A percentile compares a stretch with the other conserved stretches of the same genome.
Evolutionary conservation across 2,797 vertebrate species (phyloP).

Genomic region (Lagothrix lagotricha): DNA sequence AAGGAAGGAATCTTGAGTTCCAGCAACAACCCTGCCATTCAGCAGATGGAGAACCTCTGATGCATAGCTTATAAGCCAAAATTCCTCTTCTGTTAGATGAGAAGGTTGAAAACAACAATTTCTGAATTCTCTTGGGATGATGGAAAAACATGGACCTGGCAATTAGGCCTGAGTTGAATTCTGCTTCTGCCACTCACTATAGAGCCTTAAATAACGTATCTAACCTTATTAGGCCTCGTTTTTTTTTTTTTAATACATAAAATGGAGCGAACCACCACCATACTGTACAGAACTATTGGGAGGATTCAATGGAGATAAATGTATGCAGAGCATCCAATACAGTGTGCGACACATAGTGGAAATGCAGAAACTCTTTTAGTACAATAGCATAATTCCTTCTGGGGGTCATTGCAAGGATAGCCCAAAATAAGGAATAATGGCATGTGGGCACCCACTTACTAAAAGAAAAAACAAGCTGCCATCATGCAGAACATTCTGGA

Average conservation of each 20-base stretch:
- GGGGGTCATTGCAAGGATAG: background rate
- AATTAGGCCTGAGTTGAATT: background rate
- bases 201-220: background rate
- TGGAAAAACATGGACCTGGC: background rate
- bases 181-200: background rate
- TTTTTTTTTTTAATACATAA: background rate
- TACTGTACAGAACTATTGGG: background rate
- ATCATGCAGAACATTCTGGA: background rate
- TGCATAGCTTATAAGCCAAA: background rate
- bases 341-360: background rate
- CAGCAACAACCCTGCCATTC: constrained; percentile 20
- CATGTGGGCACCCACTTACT: background rate
- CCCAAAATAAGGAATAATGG: background rate
- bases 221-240: background rate
- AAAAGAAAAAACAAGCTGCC: background rate
- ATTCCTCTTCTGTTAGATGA: background rate
- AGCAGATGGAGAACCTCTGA: background rate
- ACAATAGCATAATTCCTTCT: background rate
- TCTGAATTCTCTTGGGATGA: background rate
- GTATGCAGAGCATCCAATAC: background rate
- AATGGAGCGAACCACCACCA: background rate
- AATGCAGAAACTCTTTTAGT: background rate
- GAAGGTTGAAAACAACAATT: constrained; percentile 23
- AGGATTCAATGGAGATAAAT: background rate
- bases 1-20: background rate